These are phyloP conservation scores for Melopsittacus undulatus DNA, from an alignment of 2,797 vertebrate species.

Conservation along the genomic window DNA sequence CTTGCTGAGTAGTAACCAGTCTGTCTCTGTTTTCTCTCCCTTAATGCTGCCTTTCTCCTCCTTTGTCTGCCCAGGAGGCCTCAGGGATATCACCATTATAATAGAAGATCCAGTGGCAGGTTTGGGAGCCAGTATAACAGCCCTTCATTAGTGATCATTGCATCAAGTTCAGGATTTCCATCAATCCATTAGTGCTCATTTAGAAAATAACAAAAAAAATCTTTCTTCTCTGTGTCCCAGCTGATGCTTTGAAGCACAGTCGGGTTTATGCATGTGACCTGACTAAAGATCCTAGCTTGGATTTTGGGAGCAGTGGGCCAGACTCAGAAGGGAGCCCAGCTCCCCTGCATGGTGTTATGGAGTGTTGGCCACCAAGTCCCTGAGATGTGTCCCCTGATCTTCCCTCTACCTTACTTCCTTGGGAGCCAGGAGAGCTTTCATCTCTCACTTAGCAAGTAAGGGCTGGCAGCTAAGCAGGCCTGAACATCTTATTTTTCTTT, in stretches of 20 bases:
- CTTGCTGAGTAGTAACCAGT: constrained; percentile 51
- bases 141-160: constrained; percentile 55
- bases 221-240: not conserved
- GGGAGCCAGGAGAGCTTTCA: not conserved
- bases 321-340: not conserved
- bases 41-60: constrained; percentile 57
- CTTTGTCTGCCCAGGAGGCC: constrained; percentile 80
- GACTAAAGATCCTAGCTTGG: constrained; percentile 2
- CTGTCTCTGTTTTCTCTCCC: constrained; percentile 52
- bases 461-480: not conserved
- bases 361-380: not conserved
- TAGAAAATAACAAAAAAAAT: not conserved
- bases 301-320: not conserved
- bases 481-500: not conserved
- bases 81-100: constrained; percentile 98
- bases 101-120: constrained; percentile 98
- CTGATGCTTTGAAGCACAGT: not conserved
- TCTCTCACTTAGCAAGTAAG: not conserved
- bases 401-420: not conserved
- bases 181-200: constrained; percentile 69
- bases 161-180: constrained; percentile 50
- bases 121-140: constrained; percentile 81
- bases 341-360: constrained; percentile 9
- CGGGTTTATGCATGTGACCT: constrained; percentile 41
- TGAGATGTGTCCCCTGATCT: not conserved